phyloP scores from a whole-genome alignment of 2,888 invertebrate species.

The Tetanocera ferruginea region DNA sequence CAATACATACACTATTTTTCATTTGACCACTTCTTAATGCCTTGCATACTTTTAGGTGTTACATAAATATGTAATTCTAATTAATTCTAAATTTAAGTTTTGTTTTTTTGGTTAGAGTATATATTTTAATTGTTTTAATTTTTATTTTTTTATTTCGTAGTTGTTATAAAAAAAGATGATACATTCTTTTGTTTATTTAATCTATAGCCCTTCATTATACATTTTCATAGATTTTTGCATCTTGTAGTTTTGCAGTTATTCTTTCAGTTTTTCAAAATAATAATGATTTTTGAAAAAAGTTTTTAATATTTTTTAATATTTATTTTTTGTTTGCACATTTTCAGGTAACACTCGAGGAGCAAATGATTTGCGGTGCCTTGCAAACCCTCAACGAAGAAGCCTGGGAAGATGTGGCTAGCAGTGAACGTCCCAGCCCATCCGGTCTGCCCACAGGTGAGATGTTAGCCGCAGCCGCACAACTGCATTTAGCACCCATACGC shows the following conservation, averaged over 20 bases:
- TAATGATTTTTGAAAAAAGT: background rate
- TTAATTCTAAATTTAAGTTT: too few relatives aligned
- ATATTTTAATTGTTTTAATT: background rate
- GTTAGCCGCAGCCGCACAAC: slow-evolving; percentile 68
- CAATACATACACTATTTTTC: slow-evolving; percentile 2
- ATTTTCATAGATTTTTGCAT: too few relatives aligned
- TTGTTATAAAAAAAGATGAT: too few relatives aligned
- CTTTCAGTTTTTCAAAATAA: too few relatives aligned
- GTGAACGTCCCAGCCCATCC: slow-evolving; percentile 74
- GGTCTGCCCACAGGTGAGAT: slow-evolving; percentile 73
- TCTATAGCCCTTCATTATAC: background rate
- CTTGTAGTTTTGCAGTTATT: too few relatives aligned
- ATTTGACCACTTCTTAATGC: background rate
- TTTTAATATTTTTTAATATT: slow-evolving; percentile 10
- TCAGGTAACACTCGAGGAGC: slow-evolving; percentile 93
- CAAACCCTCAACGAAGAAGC: slow-evolving; percentile 95
- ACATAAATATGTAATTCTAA: too few relatives aligned
- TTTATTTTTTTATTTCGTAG: background rate
- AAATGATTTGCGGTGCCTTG: slow-evolving; percentile 94
- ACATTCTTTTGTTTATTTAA: background rate
- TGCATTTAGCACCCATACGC: slow-evolving; percentile 70
- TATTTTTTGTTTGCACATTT: slow-evolving; percentile 46
- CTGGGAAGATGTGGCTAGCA: slow-evolving; percentile 89
- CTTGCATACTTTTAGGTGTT: background rate
- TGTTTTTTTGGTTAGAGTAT: background rate